Conservation (phyloP, 2,797 vertebrate genomes). For the Cyclopterus lumpus region DNA sequence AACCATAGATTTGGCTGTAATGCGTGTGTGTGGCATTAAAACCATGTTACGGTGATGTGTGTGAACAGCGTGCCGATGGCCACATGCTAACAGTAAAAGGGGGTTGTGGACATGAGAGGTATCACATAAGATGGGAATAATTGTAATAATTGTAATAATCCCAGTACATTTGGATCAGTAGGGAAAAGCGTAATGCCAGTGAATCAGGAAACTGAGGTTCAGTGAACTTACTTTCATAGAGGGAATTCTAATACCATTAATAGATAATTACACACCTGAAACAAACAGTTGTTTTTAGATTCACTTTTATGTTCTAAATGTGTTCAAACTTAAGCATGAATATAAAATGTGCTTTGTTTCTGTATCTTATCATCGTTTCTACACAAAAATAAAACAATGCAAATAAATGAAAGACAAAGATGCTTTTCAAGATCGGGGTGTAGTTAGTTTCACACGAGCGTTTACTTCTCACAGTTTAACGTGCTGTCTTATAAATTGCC, state of each 20-base stretch:
- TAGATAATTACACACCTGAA: neutral
- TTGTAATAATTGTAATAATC: neutral
- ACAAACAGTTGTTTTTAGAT: neutral
- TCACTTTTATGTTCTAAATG: neutral
- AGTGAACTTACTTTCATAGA: fast-evolving
- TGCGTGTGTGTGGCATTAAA: neutral
- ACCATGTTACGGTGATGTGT: neutral
- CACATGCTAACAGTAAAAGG: neutral
- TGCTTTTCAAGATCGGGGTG: conserved; percentile 8
- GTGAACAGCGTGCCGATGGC: neutral
- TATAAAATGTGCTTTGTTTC: neutral
- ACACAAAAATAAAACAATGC: neutral
- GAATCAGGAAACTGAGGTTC: conserved; percentile 11
- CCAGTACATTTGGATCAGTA: neutral
- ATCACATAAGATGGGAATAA: conserved; percentile 5
- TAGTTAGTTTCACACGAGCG: conserved; percentile 21
- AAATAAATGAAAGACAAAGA: neutral
- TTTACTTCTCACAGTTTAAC: conserved; percentile 35
- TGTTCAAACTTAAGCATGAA: neutral
- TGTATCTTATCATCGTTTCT: no score
- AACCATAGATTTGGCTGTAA: neutral
- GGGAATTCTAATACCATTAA: neutral
- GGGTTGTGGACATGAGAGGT: neutral
- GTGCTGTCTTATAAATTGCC: conserved; percentile 27
- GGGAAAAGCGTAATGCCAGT: conserved; percentile 42